Percentiles rank a stretch among this genome's conserved stretches.
Evolutionary conservation across 2,113 vertebrate species (phyloP).

Genomic region (Gulo gulo): DNA sequence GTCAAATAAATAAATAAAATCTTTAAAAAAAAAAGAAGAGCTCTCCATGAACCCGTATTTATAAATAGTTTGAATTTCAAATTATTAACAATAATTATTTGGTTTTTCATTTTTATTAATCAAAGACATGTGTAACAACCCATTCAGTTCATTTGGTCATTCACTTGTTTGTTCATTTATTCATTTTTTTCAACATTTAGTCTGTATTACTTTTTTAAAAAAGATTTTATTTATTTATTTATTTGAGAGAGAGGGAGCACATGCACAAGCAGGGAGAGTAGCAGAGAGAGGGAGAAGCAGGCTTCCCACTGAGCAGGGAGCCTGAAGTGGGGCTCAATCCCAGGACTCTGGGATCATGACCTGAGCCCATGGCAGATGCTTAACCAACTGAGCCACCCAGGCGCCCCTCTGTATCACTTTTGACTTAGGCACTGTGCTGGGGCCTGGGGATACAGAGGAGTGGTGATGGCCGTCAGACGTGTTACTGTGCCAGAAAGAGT

Average conservation of each 20-base stretch:
- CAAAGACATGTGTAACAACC: background rate
- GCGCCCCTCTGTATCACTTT: background rate
- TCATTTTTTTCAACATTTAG: background rate
- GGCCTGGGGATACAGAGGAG: background rate
- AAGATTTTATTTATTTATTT: too few species aligned
- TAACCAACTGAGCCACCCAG: too few species aligned
- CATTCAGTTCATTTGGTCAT: background rate
- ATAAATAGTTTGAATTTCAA: slow-evolving; percentile 6
- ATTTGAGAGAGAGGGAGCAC: too few species aligned
- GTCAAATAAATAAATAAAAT: too few species aligned
- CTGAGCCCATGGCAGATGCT: too few species aligned
- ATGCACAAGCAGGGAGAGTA: too few species aligned
- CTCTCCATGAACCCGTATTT: background rate
- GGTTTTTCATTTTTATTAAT: background rate
- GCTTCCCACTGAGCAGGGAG: too few species aligned
- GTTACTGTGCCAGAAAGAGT: background rate
- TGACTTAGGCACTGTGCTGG: background rate
- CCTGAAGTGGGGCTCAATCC: too few species aligned
- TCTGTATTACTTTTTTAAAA: background rate
- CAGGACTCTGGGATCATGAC: too few species aligned
- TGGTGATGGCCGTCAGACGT: background rate
- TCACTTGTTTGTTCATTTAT: background rate
- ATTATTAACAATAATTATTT: background rate
- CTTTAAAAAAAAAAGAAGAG: too few species aligned
- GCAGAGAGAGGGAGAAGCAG: too few species aligned